These are phyloP conservation scores for Brachyptera risi DNA, from an alignment of 2,888 invertebrate species.

Conservation along the genomic window DNA sequence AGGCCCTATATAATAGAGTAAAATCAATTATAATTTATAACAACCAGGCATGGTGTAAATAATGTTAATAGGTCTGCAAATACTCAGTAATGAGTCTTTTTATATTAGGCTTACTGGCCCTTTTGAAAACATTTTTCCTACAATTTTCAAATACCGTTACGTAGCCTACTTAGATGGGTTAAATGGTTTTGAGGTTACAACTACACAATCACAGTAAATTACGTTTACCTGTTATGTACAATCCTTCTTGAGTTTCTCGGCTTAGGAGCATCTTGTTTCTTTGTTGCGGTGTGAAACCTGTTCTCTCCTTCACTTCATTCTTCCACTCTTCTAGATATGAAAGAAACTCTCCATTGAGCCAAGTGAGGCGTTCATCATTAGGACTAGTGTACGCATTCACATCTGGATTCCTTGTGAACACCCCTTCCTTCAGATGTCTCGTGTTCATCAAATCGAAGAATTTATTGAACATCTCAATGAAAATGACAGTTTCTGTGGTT, in stretches of 20 bases:
- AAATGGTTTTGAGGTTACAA: too few relatives aligned
- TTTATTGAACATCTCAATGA: conserved; percentile 10
- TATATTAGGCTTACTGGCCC: too few relatives aligned
- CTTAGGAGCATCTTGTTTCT: not conserved
- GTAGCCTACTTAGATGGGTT: too few relatives aligned
- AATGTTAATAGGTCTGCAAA: too few relatives aligned
- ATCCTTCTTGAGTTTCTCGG: too few relatives aligned
- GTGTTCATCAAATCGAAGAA: conserved; percentile 9
- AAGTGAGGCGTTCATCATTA: conserved; percentile 3
- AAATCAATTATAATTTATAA: too few relatives aligned
- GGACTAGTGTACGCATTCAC: conserved; percentile 6
- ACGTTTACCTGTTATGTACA: not conserved
- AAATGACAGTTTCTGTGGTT: conserved; percentile 4
- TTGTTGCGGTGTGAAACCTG: not conserved
- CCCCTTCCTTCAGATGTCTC: conserved; percentile 1
- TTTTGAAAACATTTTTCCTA: too few relatives aligned
- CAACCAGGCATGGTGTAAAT: too few relatives aligned
- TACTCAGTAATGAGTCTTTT: too few relatives aligned
- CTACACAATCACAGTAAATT: not conserved
- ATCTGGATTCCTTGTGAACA: conserved; percentile 4
- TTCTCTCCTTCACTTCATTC: not conserved
- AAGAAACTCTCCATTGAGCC: conserved; percentile 8
- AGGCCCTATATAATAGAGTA: too few relatives aligned
- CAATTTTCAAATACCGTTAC: too few relatives aligned
- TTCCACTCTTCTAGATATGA: conserved; percentile 10